Conservation (phyloP, 2,888 invertebrate species). For the Agrochola litura region DNA sequence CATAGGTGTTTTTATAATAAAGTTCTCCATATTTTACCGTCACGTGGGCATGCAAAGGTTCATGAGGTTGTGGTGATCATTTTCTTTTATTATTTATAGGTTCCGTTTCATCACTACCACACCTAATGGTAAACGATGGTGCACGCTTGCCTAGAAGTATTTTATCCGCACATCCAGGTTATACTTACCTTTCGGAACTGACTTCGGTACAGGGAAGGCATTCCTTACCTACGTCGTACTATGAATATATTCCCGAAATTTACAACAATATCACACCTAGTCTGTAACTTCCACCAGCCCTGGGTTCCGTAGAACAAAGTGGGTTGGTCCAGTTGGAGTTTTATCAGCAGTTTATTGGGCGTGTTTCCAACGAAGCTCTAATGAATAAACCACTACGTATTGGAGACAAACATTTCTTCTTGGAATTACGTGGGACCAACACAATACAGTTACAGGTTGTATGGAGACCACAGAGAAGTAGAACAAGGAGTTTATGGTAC, state of each 20-base stretch:
- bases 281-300: conserved; percentile 34
- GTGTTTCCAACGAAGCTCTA: conserved; percentile 64
- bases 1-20: no score
- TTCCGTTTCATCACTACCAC: neutral
- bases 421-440: conserved; percentile 31
- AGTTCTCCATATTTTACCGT: no score
- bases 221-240: neutral
- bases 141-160: no score
- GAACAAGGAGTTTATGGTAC: conserved; percentile 35
- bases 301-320: conserved; percentile 64
- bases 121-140: neutral
- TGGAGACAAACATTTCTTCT: conserved; percentile 62
- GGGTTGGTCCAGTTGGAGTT: conserved; percentile 68
- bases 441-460: conserved; percentile 51
- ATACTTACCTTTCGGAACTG: neutral
- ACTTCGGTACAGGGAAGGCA: neutral
- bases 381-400: conserved; percentile 73
- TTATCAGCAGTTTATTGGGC: conserved; percentile 79
- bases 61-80: no score
- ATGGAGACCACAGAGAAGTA: conserved; percentile 26
- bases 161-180: no score
- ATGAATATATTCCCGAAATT: neutral
- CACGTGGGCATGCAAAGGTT: no score
- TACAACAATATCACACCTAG: neutral
- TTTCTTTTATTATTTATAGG: neutral